phyloP scores from a whole-genome alignment of 2,113 vertebrate species.

The Onychorhynchus coronatus region DNA sequence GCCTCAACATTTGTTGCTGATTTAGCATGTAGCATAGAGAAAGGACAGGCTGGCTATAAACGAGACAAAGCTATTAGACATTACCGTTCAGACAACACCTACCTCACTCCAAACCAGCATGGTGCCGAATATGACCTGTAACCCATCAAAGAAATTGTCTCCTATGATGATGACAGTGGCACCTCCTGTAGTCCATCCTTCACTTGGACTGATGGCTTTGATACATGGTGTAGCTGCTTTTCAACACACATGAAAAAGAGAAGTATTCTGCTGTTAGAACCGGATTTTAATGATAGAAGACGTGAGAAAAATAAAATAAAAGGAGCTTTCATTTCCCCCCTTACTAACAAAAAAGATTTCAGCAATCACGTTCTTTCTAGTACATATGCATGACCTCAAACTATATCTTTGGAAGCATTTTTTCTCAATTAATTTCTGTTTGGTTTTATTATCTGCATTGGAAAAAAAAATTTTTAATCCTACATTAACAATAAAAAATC shows the following conservation, averaged over 20 bases:
- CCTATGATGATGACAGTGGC: slow-evolving; percentile 98
- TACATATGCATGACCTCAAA: slow-evolving; percentile 11
- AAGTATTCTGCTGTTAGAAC: slow-evolving; percentile 79
- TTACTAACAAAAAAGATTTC: slow-evolving; percentile 67
- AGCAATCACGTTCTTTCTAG: slow-evolving; percentile 41
- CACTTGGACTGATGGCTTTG: slow-evolving; percentile 98
- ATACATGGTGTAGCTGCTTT: slow-evolving; percentile 96
- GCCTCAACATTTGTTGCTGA: slow-evolving; percentile 30
- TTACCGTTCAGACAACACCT: slow-evolving; percentile 80
- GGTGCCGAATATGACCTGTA: slow-evolving; percentile 98
- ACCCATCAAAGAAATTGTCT: slow-evolving; percentile 98
- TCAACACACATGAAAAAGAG: slow-evolving; percentile 83
- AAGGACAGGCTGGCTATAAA: slow-evolving; percentile 48
- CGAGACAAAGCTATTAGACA: slow-evolving; percentile 74
- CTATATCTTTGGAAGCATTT: slow-evolving; percentile 23
- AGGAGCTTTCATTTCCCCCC: slow-evolving; percentile 69
- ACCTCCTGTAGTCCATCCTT: slow-evolving; percentile 97
- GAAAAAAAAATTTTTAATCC: background rate
- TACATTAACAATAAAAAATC: background rate
- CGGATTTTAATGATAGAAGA: slow-evolving; percentile 78
- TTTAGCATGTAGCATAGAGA: slow-evolving; percentile 35
- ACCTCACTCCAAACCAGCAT: slow-evolving; percentile 99
- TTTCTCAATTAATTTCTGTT: slow-evolving; percentile 40
- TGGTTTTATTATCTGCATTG: slow-evolving; percentile 32
- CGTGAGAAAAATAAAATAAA: slow-evolving; percentile 68